A percentile compares a stretch with the other conserved stretches of the same genome.
phyloP scores from a whole-genome alignment of 2,113 vertebrate species.

The Rhea americana region DNA sequence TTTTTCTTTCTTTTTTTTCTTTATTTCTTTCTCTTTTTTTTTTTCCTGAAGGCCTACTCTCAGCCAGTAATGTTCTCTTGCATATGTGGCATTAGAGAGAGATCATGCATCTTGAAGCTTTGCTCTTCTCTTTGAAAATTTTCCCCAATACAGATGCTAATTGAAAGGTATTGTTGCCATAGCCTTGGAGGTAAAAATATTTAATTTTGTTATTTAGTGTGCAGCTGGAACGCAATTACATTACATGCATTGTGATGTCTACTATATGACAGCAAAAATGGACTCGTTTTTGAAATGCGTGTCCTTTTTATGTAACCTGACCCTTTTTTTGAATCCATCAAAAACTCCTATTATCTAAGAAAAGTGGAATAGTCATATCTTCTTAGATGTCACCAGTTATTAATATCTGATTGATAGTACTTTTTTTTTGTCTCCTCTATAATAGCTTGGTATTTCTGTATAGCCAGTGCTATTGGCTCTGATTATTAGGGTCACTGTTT shows the following conservation, averaged over 20 bases:
- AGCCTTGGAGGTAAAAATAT: neutral
- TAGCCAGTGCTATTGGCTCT: neutral
- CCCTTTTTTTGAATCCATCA: neutral
- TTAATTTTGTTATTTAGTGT: neutral
- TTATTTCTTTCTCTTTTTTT: too few species aligned
- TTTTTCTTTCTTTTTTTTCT: neutral
- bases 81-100: neutral
- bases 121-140: neutral
- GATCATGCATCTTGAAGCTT: neutral
- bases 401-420: neutral
- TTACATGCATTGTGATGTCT: accelerated
- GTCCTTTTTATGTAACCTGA: neutral
- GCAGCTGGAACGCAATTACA: neutral
- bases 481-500: neutral
- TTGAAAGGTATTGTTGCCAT: neutral
- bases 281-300: neutral
- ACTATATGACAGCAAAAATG: neutral
- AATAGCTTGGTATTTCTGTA: neutral
- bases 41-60: neutral
- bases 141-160: neutral
- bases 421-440: neutral
- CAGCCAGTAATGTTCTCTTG: neutral
- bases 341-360: neutral
- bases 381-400: neutral
- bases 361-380: neutral